These are phyloP conservation scores for Trachythela sp. DNA, from an alignment of 64 coral and sea anemone genomes.

Conservation along the genomic window DNA sequence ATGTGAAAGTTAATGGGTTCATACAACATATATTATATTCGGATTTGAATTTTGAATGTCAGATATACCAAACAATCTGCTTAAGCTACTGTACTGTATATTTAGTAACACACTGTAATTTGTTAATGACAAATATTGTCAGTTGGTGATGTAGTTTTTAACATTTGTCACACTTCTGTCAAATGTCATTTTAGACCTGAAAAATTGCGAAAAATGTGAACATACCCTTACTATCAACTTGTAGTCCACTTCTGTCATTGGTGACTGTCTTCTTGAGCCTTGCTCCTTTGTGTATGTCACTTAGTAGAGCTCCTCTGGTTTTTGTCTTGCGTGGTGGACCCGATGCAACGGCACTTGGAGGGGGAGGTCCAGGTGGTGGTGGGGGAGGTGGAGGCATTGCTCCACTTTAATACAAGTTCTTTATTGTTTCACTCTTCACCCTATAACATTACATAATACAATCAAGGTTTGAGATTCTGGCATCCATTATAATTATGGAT, in stretches of 20 bases:
- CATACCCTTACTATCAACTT: slow-evolving; percentile 51
- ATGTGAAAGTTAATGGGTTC: too few relatives aligned
- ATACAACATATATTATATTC: too few relatives aligned
- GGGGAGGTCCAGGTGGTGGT: slow-evolving; percentile 41
- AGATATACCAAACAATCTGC: too few relatives aligned
- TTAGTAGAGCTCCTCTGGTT: slow-evolving; percentile 65
- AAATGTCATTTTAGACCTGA: too few relatives aligned
- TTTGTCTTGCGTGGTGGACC: slow-evolving; percentile 54
- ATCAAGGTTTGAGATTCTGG: neutral
- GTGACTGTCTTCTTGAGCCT: slow-evolving; percentile 79
- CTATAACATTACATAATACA: neutral
- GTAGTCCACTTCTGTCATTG: slow-evolving; percentile 84
- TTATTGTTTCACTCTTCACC: neutral
- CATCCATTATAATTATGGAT: too few relatives aligned
- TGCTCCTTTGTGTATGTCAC: slow-evolving; percentile 79
- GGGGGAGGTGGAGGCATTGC: slow-evolving; percentile 75
- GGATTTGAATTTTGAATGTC: too few relatives aligned
- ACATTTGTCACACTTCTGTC: too few relatives aligned
- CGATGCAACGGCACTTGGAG: neutral
- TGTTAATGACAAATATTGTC: too few relatives aligned
- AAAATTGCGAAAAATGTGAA: neutral
- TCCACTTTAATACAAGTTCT: neutral
- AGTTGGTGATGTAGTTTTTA: too few relatives aligned
- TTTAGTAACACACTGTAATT: too few relatives aligned
- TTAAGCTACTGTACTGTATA: too few relatives aligned